Conservation (phyloP, 2,797 vertebrate species). For the Mus caroli region DNA sequence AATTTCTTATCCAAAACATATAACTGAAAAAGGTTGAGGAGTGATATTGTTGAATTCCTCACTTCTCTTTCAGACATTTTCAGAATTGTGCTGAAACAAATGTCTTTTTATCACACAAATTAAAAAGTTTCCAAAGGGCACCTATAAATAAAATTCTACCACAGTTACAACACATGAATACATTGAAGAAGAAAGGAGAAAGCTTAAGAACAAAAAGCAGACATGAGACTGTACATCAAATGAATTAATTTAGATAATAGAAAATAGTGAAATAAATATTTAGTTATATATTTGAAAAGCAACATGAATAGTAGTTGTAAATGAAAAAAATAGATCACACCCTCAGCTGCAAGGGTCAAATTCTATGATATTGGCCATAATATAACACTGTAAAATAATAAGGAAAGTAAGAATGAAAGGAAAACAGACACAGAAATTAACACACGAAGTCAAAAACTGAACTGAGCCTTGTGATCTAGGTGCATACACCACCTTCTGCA, state of each 20-base stretch:
- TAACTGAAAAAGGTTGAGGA: neutral
- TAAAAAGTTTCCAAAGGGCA: neutral
- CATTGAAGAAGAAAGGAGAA: slow-evolving; percentile 18
- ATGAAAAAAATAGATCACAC: slow-evolving; percentile 1
- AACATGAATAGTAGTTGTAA: neutral
- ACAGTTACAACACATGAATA: slow-evolving; percentile 25
- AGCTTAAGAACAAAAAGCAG: neutral
- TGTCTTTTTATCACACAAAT: neutral
- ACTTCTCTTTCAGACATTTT: neutral
- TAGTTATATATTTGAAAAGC: slow-evolving; percentile 47
- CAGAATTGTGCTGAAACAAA: neutral
- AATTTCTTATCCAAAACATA: neutral
- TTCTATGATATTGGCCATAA: slow-evolving; percentile 3
- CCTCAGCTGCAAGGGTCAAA: neutral
- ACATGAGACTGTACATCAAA: slow-evolving; percentile 40
- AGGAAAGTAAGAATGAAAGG: neutral
- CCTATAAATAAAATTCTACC: slow-evolving; percentile 19
- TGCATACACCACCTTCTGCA: neutral
- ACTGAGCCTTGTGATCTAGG: neutral
- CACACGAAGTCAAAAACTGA: neutral
- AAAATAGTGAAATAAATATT: neutral
- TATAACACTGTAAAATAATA: neutral
- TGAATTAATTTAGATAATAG: slow-evolving; percentile 16
- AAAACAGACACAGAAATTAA: neutral
- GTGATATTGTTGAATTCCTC: neutral